Evolutionary conservation across 1,140 invertebrate species (phyloP).

Genomic region (Aethina tumida): DNA sequence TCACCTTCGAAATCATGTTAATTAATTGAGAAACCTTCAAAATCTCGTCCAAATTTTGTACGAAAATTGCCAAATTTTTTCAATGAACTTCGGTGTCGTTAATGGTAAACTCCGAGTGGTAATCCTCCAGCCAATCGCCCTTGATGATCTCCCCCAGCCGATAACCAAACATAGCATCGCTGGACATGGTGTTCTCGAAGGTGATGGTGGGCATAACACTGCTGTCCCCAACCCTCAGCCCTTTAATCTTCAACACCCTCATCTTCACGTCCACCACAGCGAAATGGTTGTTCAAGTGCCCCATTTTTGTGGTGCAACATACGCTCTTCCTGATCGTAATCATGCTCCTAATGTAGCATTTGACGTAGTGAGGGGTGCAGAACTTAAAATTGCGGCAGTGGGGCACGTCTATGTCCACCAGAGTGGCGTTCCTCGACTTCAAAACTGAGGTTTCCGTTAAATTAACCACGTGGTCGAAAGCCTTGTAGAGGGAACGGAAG

Average conservation of each 20-base stretch:
- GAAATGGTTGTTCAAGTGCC: slow-evolving; percentile 44
- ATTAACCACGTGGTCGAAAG: slow-evolving; percentile 25
- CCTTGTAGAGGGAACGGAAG: slow-evolving; percentile 26
- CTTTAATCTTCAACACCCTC: slow-evolving; percentile 51
- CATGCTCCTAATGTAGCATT: too few species aligned
- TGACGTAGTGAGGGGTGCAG: slow-evolving; percentile 42
- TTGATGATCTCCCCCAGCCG: slow-evolving; percentile 2
- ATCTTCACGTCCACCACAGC: slow-evolving; percentile 63
- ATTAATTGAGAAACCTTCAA: too few species aligned
- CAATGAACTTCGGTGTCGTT: too few species aligned
- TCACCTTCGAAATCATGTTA: too few species aligned
- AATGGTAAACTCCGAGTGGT: not conserved
- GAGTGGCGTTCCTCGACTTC: slow-evolving; percentile 37
- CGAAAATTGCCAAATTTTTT: too few species aligned
- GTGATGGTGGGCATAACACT: slow-evolving; percentile 54
- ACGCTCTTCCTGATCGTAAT: slow-evolving; percentile 39
- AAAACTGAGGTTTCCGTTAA: slow-evolving; percentile 31
- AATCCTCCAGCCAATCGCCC: slow-evolving; percentile 5
- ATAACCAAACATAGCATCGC: slow-evolving; percentile 27
- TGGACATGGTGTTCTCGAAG: slow-evolving; percentile 33
- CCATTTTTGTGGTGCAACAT: slow-evolving; percentile 61
- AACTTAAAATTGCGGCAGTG: slow-evolving; percentile 52
- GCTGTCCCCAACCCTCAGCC: slow-evolving; percentile 61
- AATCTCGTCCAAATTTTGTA: too few species aligned
- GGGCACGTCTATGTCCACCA: slow-evolving; percentile 51